phyloP scores from a whole-genome alignment of 2,113 vertebrate species.

The Hypocryptadius cinnamomeus region DNA sequence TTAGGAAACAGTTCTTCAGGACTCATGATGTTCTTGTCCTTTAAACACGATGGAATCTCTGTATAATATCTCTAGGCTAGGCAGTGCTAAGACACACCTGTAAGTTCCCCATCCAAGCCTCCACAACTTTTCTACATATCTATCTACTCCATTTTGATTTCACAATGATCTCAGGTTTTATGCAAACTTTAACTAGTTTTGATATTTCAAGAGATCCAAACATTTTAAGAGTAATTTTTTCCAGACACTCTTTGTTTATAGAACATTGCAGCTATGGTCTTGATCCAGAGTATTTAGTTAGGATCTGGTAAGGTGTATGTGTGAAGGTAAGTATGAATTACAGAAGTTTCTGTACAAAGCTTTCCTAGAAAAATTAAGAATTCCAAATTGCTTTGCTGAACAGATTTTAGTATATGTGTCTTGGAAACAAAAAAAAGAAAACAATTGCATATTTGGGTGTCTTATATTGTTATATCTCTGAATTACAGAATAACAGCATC shows the following conservation, averaged over 20 bases:
- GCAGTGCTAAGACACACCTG: not conserved
- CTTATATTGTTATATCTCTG: not conserved
- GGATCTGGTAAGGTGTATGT: not conserved
- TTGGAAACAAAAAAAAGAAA: not conserved
- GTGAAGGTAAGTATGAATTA: not conserved
- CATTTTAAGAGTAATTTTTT: not conserved
- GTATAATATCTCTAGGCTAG: not conserved
- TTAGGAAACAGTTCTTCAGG: not conserved
- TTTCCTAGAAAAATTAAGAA: not conserved
- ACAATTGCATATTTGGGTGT: not conserved
- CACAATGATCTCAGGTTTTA: not conserved
- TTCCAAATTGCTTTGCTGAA: not conserved
- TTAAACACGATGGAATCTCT: not conserved
- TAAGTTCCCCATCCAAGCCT: not conserved
- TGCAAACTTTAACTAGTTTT: not conserved
- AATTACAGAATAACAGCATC: not conserved
- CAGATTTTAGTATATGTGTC: not conserved
- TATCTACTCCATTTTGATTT: not conserved
- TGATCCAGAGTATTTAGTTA: not conserved
- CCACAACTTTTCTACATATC: not conserved
- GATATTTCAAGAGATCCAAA: not conserved
- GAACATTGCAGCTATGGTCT: not conserved
- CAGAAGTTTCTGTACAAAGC: not conserved
- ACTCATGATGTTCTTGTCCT: not conserved
- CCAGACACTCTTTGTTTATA: not conserved